Conservation (phyloP, 2,113 vertebrate genomes). For the Dolichallabes microphthalmus region DNA sequence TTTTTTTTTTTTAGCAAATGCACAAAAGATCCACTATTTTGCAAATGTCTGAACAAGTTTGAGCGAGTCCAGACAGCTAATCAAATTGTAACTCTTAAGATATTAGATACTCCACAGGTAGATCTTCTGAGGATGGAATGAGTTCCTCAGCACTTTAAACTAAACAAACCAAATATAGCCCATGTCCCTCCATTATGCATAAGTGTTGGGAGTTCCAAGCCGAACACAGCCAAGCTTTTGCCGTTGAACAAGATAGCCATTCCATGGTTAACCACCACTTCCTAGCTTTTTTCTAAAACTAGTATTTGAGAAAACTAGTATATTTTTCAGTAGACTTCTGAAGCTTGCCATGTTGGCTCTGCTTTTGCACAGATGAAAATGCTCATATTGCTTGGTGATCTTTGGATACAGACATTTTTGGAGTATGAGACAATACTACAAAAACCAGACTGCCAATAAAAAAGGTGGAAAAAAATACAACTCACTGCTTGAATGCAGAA, state of each 20-base stretch:
- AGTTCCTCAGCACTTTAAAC: not conserved
- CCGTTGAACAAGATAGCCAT: not conserved
- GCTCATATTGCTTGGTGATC: not conserved
- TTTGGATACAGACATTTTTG: not conserved
- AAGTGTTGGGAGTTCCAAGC: not conserved
- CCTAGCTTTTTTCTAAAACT: not conserved
- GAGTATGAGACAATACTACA: not conserved
- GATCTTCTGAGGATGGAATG: not conserved
- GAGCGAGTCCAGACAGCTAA: not conserved
- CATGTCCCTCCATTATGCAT: not conserved
- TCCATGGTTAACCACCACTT: not conserved
- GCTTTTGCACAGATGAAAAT: not conserved
- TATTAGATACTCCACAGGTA: not conserved
- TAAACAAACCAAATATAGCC: not conserved
- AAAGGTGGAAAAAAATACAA: not conserved
- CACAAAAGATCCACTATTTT: not conserved
- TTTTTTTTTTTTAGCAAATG: not conserved
- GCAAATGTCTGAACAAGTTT: not conserved
- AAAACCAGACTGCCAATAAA: not conserved
- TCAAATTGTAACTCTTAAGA: not conserved
- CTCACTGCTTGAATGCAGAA: not conserved
- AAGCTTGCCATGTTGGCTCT: not conserved
- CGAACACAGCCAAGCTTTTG: not conserved
- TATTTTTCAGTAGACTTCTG: not conserved
- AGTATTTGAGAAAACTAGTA: not conserved